Evolutionary conservation across 2,113 vertebrate genomes (phyloP).

Genomic region (Cyphomyrus plagiostoma): DNA sequence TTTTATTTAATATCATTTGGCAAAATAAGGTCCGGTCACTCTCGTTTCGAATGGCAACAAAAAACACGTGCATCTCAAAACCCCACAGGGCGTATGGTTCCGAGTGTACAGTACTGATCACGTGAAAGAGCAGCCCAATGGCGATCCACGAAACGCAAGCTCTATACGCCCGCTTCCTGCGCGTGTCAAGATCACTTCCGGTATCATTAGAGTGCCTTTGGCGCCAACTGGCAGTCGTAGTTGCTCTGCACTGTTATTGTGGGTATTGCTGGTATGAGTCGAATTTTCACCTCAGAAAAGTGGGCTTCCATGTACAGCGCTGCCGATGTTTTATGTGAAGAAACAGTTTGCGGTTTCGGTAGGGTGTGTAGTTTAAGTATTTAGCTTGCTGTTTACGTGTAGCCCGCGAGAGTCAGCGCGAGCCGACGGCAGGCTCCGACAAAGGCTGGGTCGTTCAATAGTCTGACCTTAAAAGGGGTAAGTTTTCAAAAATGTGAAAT

Average conservation of each 20-base stretch:
- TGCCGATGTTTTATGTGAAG: conserved; percentile 5
- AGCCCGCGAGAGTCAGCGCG: neutral
- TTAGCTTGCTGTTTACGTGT: neutral
- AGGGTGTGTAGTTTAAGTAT: neutral
- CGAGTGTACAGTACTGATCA: neutral
- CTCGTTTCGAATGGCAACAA: neutral
- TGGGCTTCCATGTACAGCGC: neutral
- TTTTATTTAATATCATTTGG: neutral
- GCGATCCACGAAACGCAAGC: neutral
- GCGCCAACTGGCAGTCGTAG: neutral
- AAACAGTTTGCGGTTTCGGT: neutral
- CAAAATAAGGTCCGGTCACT: neutral
- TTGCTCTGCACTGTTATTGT: neutral
- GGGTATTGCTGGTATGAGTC: neutral
- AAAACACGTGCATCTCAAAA: neutral
- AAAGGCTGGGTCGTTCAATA: neutral
- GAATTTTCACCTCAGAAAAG: neutral
- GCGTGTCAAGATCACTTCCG: neutral
- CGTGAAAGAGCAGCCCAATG: neutral
- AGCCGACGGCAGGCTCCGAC: neutral
- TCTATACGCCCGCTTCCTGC: neutral
- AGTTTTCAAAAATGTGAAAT: neutral
- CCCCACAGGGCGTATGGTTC: neutral
- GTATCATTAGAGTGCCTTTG: neutral
- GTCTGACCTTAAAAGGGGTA: neutral